Evolutionary conservation across 2,888 invertebrate genomes (phyloP), one percentile per base, ranked within the genome.

Genomic region (Sussaba pulchella): DNA sequence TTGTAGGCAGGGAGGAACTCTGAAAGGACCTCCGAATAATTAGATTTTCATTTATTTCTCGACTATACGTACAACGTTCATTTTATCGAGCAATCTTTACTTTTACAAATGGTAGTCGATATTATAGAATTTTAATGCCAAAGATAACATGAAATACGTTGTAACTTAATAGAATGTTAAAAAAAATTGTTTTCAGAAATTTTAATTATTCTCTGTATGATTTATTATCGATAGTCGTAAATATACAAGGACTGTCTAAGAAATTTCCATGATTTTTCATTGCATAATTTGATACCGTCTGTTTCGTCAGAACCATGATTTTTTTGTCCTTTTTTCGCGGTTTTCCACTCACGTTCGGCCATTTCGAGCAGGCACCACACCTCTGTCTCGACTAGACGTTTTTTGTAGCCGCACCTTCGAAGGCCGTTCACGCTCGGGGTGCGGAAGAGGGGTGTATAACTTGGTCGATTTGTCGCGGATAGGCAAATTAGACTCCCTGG

Each of bases 401-500:
- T 67, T 75, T 50, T 36, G 45, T n/a, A 17, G 26, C 45, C 43
- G 31, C 57, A 59, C 59, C 52, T 70, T 54, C 64, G 43, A 47
- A 50, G 24, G 17, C 59, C 45, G 54, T 64, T 69, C 54, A 45
- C 72, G 64, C 74, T 61, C 50, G 36, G n/a, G 63, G 39, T n/a
- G n/a, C n/a, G n/a, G n/a, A n/a, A n/a, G n/a, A n/a, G n/a, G 72
- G 39, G 52, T 31, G 79, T 59, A 82, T 72, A 82, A 82, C 73
- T 79, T 73, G 6, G 79, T 70, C 82, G 76, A 82, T 82, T 66
- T 69, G 64, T 63, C n/a, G 72, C 52, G 76, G 79, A 82, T 82
- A 82, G 79, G 82, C 76, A 82, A 82, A 82, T 82, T 72, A 79
- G 73, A 79, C 64, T 67, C 57, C 57, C 45, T 66, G 24, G 78